Conservation (phyloP, 2,113 vertebrate genomes). For the Lamprotornis superbus region DNA sequence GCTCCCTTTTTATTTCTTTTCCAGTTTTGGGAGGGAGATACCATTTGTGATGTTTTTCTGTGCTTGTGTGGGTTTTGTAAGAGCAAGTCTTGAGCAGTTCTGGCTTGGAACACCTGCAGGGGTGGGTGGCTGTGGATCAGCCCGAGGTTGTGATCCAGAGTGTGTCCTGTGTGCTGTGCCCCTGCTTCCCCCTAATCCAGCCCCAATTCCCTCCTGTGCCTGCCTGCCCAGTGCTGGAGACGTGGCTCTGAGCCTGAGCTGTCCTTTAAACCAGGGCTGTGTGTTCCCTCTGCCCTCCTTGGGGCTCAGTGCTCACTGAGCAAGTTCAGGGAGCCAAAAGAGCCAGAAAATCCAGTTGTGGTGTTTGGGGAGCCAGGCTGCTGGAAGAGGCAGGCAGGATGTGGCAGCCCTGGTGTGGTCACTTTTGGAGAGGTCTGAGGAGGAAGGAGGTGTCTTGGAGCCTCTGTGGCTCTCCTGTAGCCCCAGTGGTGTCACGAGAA, state of each 20-base stretch:
- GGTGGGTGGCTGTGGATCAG: neutral
- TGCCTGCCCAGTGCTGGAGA: neutral
- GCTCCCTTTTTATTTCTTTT: no score
- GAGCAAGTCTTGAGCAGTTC: neutral
- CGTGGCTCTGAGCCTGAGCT: neutral
- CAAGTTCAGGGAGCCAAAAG: neutral
- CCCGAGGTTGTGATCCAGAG: neutral
- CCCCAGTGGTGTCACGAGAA: neutral
- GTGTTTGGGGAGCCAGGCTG: neutral
- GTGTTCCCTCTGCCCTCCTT: neutral
- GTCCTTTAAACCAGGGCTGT: neutral
- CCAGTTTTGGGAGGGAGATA: neutral
- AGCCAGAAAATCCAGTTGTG: neutral
- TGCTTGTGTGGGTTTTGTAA: neutral
- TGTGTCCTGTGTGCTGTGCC: fast-evolving
- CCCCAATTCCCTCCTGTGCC: neutral
- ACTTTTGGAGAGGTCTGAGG: neutral
- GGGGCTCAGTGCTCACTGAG: neutral
- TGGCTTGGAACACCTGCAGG: neutral
- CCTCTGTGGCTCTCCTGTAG: neutral
- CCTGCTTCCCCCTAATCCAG: neutral
- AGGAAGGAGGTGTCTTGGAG: neutral
- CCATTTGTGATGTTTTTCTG: fast-evolving
- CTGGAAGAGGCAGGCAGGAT: neutral
- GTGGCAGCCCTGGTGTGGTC: neutral